A percentile compares a stretch with the other conserved stretches of the same genome.
phyloP scores from a whole-genome alignment of 1,140 invertebrate genomes.

The Onthophagus taurus region DNA sequence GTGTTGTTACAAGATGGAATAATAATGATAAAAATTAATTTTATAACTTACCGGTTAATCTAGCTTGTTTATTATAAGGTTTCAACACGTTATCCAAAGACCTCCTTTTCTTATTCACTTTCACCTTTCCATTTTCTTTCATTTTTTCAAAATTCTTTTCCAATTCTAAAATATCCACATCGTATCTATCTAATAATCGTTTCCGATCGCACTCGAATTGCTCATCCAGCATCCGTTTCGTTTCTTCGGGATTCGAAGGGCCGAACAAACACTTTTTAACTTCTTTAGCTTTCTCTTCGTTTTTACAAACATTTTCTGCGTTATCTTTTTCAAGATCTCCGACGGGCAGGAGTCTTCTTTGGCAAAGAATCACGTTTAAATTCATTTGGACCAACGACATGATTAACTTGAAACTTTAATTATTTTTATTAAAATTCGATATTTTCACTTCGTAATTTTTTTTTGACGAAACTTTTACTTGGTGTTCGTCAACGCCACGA shows the following conservation, averaged over 20 bases:
- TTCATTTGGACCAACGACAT: no score
- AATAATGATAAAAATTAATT: not conserved
- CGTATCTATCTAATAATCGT: not conserved
- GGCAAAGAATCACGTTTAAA: no score
- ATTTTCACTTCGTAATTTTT: no score
- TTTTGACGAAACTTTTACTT: no score
- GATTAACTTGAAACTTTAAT: no score
- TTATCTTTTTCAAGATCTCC: no score
- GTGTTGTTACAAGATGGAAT: not conserved
- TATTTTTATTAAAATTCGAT: no score
- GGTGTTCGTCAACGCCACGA: no score
- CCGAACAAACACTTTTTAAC: conserved; percentile 5
- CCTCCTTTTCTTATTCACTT: conserved; percentile 5
- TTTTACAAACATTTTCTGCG: no score
- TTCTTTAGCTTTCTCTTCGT: no score
- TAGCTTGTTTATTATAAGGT: conserved; percentile 6
- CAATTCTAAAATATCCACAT: not conserved
- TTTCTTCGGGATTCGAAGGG: not conserved
- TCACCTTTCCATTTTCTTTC: conserved; percentile 2
- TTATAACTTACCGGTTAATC: conserved; percentile 8
- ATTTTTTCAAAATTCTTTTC: conserved; percentile 1
- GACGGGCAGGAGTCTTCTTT: no score
- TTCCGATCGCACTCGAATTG: not conserved
- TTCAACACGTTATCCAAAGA: conserved; percentile 1
- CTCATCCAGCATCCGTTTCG: conserved; percentile 1